Evolutionary conservation across 2,797 vertebrate species (phyloP), one percentile per base, ranked within the genome.

Genomic region (Betta splendens): DNA sequence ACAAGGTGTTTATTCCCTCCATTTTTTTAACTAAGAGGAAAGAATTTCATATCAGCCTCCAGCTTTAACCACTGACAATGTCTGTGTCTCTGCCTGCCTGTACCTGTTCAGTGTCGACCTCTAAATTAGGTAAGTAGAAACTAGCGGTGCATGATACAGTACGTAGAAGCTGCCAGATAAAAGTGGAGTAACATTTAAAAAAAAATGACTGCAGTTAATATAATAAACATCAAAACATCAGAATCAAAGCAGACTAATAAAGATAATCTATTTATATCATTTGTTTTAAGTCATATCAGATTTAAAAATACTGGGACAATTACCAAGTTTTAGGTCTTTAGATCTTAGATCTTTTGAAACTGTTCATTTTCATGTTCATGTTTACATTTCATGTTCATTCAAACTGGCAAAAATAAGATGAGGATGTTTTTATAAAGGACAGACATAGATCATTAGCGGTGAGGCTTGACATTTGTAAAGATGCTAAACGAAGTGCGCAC

Each of bases 11-110:
- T 1, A 38, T 62, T 69, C 8, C 7, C 28, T 7, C 33, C 9
- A 3, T 38, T 58, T 36, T n/a, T 52, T n/a, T 17, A 31, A 42
- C 37, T 44, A 12, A 21, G 15, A 39, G 16, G 10, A 22, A 42
- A 49, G 31, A 22, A 15, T 60, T 58, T 40, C 4, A 11, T 29
- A 9, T 3, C n/a, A 7, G 18, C 4, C 17, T 51, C 29, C n/a
- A 26, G 1, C 46, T 36, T 58, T 54, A 63, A 71, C 42, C 50
- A 23, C 52, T 18, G 17, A 26, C 50, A 37, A 25, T 17, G n/a
- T 39, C 17, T 5, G 51, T 18, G 39, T 12, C 44, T 48, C 17
- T 39, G 38, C 67, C 28, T 57, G 76, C 32, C 57, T 48, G 55
- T 59, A 40, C 64, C 25, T 64, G 69, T 42, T 35, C 1, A 18